These are phyloP conservation scores for Luperina nickerlii DNA, from an alignment of 2,888 invertebrate species.

Conservation along the genomic window DNA sequence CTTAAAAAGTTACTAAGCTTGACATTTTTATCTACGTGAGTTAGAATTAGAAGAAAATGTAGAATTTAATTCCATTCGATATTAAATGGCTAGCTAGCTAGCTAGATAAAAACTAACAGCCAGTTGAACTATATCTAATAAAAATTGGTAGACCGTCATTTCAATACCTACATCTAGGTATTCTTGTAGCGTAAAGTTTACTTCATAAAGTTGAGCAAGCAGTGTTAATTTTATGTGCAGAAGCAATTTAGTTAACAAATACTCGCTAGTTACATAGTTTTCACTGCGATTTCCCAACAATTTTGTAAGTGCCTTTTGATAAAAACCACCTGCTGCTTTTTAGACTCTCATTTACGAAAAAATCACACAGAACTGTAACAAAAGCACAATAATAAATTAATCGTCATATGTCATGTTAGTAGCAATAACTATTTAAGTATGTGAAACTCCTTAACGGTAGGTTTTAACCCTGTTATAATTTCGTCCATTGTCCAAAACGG, in stretches of 20 bases:
- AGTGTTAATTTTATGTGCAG: constrained; percentile 49
- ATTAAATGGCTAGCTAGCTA: constrained; percentile 30
- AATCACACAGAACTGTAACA: constrained; percentile 78
- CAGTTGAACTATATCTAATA: constrained; percentile 46
- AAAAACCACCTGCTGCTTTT: constrained; percentile 56
- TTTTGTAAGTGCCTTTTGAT: constrained; percentile 52
- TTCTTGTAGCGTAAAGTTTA: constrained; percentile 42
- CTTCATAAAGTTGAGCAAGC: constrained; percentile 46
- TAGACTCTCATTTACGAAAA: constrained; percentile 60
- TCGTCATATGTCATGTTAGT: constrained; percentile 86
- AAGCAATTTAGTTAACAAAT: constrained; percentile 53
- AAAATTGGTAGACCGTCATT: constrained; percentile 41
- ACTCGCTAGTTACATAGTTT: constrained; percentile 48
- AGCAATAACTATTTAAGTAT: constrained; percentile 87
- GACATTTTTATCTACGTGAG: constrained; percentile 20
- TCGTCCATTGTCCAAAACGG: constrained; percentile 88
- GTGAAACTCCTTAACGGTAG: constrained; percentile 86
- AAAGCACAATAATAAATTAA: constrained; percentile 81
- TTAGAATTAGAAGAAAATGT: constrained; percentile 24
- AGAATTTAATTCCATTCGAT: constrained; percentile 40
- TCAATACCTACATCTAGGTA: constrained; percentile 26
- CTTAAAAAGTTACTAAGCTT: constrained; percentile 40
- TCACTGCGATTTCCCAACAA: constrained; percentile 60
- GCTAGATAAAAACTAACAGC: constrained; percentile 31
- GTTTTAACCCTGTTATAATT: constrained; percentile 87